Evolutionary conservation across 1,140 invertebrate species (phyloP).

Genomic region (Drosophila nasuta): DNA sequence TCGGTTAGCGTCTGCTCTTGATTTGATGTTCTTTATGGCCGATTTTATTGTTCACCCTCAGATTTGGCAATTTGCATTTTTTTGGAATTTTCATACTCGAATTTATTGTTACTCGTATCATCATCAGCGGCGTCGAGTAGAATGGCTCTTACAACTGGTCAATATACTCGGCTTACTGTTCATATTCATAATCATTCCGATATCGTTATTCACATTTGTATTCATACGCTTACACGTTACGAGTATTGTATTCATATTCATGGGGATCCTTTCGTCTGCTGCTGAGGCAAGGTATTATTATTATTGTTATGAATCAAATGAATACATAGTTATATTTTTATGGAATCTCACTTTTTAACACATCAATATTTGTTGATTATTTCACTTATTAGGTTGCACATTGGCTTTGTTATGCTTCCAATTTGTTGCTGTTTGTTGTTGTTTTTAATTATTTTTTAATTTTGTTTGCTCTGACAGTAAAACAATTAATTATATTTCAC

Average conservation of each 20-base stretch:
- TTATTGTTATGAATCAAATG: conserved; percentile 11
- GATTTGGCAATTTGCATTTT: conserved; percentile 67
- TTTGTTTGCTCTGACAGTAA: conserved; percentile 17
- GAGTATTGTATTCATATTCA: conserved; percentile 2
- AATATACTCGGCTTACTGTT: conserved; percentile 28
- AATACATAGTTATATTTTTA: conserved; percentile 16
- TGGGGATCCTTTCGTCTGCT: conserved; percentile 14
- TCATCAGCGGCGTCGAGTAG: conserved; percentile 46
- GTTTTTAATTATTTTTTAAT: conserved; percentile 3
- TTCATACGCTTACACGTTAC: conserved; percentile 29
- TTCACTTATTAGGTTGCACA: conserved; percentile 25
- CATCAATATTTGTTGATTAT: background rate
- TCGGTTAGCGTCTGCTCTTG: conserved; percentile 56
- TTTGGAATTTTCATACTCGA: conserved; percentile 55
- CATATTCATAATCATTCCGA: background rate
- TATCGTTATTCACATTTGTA: conserved; percentile 27
- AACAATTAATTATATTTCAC: conserved; percentile 61
- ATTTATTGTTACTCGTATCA: conserved; percentile 51
- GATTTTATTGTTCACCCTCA: conserved; percentile 60
- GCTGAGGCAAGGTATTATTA: background rate
- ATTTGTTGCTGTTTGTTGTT: conserved; percentile 21
- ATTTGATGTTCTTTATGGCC: conserved; percentile 64
- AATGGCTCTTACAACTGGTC: conserved; percentile 42
- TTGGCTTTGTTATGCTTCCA: conserved; percentile 18
- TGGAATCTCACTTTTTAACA: conserved; percentile 14